Percentiles rank a stretch among this genome's conserved stretches.
phyloP scores from a whole-genome alignment of 2,797 vertebrate genomes.

The Falco peregrinus region DNA sequence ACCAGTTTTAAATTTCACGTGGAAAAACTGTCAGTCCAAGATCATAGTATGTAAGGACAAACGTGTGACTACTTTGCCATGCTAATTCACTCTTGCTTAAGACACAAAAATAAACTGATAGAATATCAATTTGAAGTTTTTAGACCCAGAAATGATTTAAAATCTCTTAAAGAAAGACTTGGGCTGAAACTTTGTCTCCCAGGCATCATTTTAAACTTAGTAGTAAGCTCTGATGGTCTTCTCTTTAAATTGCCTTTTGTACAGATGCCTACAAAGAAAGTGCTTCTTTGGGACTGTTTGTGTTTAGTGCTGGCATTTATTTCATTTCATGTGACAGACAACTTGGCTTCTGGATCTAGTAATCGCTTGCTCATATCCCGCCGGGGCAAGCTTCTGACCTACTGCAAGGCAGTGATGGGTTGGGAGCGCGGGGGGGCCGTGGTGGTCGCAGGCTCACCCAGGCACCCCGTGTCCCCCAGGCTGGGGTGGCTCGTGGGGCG shows the following conservation, averaged over 20 bases:
- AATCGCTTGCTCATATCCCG: neutral
- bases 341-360: conserved; percentile 25
- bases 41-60: neutral
- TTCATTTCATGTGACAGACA: conserved; percentile 46
- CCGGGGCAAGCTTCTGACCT: neutral
- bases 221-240: conserved; percentile 37
- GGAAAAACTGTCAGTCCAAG: neutral
- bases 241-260: conserved; percentile 55
- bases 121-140: conserved; percentile 24
- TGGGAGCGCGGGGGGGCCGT: rapidly evolving
- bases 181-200: conserved; percentile 1
- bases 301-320: conserved; percentile 4
- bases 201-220: conserved; percentile 50
- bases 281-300: conserved; percentile 49
- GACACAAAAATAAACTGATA: neutral
- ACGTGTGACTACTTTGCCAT: neutral
- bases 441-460: rapidly evolving
- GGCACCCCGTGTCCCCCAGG: neutral
- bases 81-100: conserved; percentile 25
- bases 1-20: neutral
- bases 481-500: neutral
- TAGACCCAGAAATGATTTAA: conserved; percentile 37
- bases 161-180: conserved; percentile 27
- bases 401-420: neutral
- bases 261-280: conserved; percentile 28